Percentiles rank a stretch among this genome's conserved stretches.
Evolutionary conservation across 2,888 invertebrate genomes (phyloP).

Genomic region (Ctenicera cuprea): DNA sequence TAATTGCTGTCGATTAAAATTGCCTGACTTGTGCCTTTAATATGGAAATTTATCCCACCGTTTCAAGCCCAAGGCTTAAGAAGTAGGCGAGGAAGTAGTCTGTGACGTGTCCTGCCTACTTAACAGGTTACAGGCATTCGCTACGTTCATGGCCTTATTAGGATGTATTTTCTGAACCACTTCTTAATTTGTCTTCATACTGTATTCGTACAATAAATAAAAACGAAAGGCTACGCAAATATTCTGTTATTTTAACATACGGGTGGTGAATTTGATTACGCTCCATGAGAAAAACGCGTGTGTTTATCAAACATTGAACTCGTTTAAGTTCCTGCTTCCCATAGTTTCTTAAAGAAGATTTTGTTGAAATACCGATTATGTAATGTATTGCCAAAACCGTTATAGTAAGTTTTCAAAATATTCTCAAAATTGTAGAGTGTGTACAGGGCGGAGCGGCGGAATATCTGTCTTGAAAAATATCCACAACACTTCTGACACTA

Average conservation of each 20-base stretch:
- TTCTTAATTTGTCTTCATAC: conserved; percentile 14
- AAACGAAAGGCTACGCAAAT: background rate
- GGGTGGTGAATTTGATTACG: too few relatives aligned
- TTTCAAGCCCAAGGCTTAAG: conserved; percentile 6
- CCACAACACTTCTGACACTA: too few relatives aligned
- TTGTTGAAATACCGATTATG: too few relatives aligned
- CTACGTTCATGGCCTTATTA: conserved; percentile 25
- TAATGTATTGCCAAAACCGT: too few relatives aligned
- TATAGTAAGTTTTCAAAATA: too few relatives aligned
- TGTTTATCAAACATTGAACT: too few relatives aligned
- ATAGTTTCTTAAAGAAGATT: too few relatives aligned
- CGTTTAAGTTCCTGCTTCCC: too few relatives aligned
- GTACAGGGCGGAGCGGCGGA: too few relatives aligned
- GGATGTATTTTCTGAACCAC: conserved; percentile 34
- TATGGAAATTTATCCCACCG: conserved; percentile 17
- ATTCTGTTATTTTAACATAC: background rate
- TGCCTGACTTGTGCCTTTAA: conserved; percentile 12
- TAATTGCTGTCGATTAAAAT: conserved; percentile 6
- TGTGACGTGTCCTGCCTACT: conserved; percentile 31
- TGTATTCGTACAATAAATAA: background rate
- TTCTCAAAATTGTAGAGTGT: too few relatives aligned
- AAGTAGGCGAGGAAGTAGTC: conserved; percentile 36
- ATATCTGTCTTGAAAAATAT: too few relatives aligned
- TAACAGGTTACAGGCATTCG: conserved; percentile 16
- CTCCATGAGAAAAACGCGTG: too few relatives aligned